Evolutionary conservation across 2,888 invertebrate species (phyloP).

Genomic region (Plebejus argus): DNA sequence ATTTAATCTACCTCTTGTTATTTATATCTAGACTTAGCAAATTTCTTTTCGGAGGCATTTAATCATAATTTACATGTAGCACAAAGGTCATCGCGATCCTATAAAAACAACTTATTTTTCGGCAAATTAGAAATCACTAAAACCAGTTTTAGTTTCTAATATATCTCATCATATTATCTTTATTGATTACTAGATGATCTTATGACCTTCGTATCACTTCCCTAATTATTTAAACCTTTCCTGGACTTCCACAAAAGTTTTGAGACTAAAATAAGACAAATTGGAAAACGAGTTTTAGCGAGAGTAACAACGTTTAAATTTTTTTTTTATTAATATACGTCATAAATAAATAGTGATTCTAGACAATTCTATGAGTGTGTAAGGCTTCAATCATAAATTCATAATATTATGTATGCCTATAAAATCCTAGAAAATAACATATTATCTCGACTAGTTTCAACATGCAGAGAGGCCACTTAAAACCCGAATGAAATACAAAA

Average conservation of each 20-base stretch:
- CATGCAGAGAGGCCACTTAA: neutral
- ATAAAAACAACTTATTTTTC: neutral
- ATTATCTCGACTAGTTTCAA: neutral
- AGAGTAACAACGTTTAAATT: no score
- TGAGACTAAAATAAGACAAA: no score
- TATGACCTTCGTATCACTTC: no score
- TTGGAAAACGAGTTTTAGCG: no score
- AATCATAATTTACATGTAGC: neutral
- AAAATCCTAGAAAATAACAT: slow-evolving; percentile 10
- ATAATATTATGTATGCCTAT: neutral
- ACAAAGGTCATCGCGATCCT: neutral
- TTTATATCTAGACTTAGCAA: slow-evolving; percentile 4
- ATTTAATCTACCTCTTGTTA: neutral
- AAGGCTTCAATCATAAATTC: neutral
- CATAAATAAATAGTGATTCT: no score
- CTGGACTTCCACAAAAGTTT: no score
- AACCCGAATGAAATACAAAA: slow-evolving; percentile 20
- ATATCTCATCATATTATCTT: neutral
- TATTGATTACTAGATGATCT: no score
- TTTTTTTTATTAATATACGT: no score
- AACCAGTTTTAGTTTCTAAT: neutral
- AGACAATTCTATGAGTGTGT: neutral
- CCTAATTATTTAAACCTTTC: no score
- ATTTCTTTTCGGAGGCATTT: neutral
- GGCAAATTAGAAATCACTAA: neutral